Percentiles rank a stretch among this genome's conserved stretches.
These are phyloP conservation scores for Craniophora ligustri DNA, from an alignment of 2,888 invertebrate genomes.

Conservation along the genomic window DNA sequence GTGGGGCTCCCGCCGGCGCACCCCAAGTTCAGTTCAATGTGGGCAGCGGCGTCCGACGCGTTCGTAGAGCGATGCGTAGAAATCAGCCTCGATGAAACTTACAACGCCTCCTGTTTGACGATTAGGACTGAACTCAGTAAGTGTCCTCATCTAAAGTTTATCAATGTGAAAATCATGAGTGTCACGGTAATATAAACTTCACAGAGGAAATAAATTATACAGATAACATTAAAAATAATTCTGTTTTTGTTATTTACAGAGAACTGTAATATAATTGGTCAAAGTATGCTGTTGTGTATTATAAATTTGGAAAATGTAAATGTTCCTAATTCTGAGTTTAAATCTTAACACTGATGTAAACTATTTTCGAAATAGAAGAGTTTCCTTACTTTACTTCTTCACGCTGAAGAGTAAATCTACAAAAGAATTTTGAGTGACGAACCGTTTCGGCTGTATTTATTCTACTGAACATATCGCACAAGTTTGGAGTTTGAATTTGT, in stretches of 20 bases:
- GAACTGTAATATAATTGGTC: constrained; percentile 24
- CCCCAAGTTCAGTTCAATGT: constrained; percentile 76
- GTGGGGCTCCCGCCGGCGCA: constrained; percentile 51
- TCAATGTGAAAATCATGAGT: constrained; percentile 33
- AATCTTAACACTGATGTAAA: too few relatives aligned
- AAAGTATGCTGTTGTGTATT: constrained; percentile 44
- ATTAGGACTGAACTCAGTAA: constrained; percentile 44
- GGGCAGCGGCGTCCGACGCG: constrained; percentile 69
- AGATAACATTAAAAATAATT: constrained; percentile 45
- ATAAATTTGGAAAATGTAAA: too few relatives aligned
- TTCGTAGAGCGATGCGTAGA: constrained; percentile 77
- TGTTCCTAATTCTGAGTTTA: too few relatives aligned
- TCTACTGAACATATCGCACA: too few relatives aligned
- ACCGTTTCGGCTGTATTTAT: too few relatives aligned
- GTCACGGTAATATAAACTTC: constrained; percentile 23
- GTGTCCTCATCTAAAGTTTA: constrained; percentile 36
- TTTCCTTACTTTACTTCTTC: too few relatives aligned
- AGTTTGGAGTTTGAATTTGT: too few relatives aligned
- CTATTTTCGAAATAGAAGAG: too few relatives aligned
- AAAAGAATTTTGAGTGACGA: too few relatives aligned
- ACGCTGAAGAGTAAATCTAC: too few relatives aligned
- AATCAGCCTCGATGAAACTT: constrained; percentile 70
- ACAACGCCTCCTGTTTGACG: constrained; percentile 11
- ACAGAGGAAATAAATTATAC: constrained; percentile 47
- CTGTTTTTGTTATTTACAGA: constrained; percentile 26